Conservation (phyloP, 2,113 vertebrate species). For the Athene cunicularia region DNA sequence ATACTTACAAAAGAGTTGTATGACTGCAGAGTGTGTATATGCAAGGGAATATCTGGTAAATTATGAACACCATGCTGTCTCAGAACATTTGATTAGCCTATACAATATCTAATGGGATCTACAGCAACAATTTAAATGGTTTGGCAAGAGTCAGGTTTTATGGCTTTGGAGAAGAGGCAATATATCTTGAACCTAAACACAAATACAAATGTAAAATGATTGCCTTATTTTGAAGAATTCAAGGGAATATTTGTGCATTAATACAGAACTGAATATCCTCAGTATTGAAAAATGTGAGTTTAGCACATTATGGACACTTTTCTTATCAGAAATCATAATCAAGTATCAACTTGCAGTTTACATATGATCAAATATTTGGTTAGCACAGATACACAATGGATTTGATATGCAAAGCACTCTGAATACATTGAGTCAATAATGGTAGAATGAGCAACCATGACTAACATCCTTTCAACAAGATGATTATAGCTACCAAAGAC, state of each 20-base stretch:
- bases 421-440: background rate
- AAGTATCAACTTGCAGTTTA: background rate
- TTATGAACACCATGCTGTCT: background rate
- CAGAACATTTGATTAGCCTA: background rate
- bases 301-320: background rate
- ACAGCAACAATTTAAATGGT: background rate
- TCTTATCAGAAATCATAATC: background rate
- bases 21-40: background rate
- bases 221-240: background rate
- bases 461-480: background rate
- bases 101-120: background rate
- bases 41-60: background rate
- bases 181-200: background rate
- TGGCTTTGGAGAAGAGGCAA: background rate
- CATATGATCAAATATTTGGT: background rate
- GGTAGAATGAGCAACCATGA: background rate
- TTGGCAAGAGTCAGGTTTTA: background rate
- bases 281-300: background rate
- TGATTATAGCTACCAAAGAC: background rate
- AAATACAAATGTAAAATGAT: background rate
- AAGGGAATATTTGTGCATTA: background rate
- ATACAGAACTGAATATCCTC: background rate
- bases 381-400: background rate
- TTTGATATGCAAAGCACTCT: background rate
- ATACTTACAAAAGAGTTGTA: background rate